Evolutionary conservation across 2,888 invertebrate genomes (phyloP).

Genomic region (Drosophila meridionalis): DNA sequence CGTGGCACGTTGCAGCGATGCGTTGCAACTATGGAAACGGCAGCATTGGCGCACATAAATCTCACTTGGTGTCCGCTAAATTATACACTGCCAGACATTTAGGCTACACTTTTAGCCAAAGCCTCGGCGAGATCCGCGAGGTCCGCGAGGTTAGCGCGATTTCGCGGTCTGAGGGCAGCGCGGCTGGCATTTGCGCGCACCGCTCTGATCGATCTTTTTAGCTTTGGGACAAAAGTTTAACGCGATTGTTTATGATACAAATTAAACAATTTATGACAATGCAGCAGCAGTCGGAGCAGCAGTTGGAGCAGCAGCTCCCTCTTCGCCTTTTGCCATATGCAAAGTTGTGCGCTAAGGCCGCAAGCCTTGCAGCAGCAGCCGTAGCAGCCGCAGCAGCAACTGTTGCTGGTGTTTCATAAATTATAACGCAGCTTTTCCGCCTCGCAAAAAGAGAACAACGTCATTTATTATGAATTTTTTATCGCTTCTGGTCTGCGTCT

Average conservation of each 20-base stretch:
- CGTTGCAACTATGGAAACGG: slow-evolving; percentile 56
- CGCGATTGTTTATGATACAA: slow-evolving; percentile 86
- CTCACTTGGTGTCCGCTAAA: slow-evolving; percentile 85
- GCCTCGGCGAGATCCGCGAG: slow-evolving; percentile 37
- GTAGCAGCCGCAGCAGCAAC: slow-evolving; percentile 37
- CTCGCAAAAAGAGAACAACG: slow-evolving; percentile 64
- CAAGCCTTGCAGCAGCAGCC: slow-evolving; percentile 45
- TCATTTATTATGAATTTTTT: slow-evolving; percentile 84
- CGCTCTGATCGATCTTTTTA: slow-evolving; percentile 83
- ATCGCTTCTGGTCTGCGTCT: slow-evolving; percentile 82
- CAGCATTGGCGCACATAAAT: slow-evolving; percentile 84
- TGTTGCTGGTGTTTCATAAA: slow-evolving; percentile 80
- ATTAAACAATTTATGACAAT: slow-evolving; percentile 86
- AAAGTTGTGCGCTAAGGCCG: slow-evolving; percentile 70
- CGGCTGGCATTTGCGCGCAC: slow-evolving; percentile 25
- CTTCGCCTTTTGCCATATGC: slow-evolving; percentile 62
- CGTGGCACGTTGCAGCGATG: slow-evolving; percentile 36
- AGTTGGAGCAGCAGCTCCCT: slow-evolving; percentile 25
- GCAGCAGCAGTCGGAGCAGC: slow-evolving; percentile 58
- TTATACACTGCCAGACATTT: slow-evolving; percentile 85
- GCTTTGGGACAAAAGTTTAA: slow-evolving; percentile 84
- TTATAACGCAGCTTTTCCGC: slow-evolving; percentile 82
- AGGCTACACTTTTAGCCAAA: slow-evolving; percentile 82
- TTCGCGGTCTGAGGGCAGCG: slow-evolving; percentile 27
- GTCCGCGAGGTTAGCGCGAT: background rate